Evolutionary conservation across 2,797 vertebrate genomes (phyloP).

Genomic region (Kryptolebias ocellatus): DNA sequence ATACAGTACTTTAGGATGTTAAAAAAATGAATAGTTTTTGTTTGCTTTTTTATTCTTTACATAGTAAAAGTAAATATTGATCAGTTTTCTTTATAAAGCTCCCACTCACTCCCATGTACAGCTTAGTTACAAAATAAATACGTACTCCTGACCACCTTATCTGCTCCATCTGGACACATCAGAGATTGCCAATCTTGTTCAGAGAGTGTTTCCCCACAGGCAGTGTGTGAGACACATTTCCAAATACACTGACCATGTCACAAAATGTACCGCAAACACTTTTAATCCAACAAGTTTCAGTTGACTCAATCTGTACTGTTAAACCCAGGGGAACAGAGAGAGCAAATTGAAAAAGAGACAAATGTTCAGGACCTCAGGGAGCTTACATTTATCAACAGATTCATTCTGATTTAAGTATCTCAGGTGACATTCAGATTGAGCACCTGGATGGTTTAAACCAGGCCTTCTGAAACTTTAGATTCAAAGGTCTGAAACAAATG

Average conservation of each 20-base stretch:
- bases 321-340: constrained; percentile 17
- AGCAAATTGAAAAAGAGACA: constrained; percentile 64
- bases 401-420: constrained; percentile 43
- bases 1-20: no score
- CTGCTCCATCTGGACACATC: constrained; percentile 60
- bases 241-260: constrained; percentile 33
- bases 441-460: neutral
- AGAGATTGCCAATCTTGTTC: constrained; percentile 67
- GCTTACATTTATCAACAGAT: constrained; percentile 43
- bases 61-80: constrained; percentile 48
- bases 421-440: constrained; percentile 31
- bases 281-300: constrained; percentile 35
- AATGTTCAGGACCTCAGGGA: constrained; percentile 38
- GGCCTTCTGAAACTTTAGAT: no score
- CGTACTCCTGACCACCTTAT: constrained; percentile 52
- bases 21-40: neutral
- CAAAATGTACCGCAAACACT: constrained; percentile 30
- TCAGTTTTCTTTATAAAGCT: constrained; percentile 17
- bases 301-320: constrained; percentile 36
- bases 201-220: constrained; percentile 45
- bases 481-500: no score
- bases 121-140: constrained; percentile 41
- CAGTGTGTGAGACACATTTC: constrained; percentile 31
- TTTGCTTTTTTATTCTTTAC: constrained; percentile 37
- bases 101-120: constrained; percentile 10